Evolutionary conservation across 2,888 invertebrate species (phyloP).

Genomic region (Platycnemis pennipes): DNA sequence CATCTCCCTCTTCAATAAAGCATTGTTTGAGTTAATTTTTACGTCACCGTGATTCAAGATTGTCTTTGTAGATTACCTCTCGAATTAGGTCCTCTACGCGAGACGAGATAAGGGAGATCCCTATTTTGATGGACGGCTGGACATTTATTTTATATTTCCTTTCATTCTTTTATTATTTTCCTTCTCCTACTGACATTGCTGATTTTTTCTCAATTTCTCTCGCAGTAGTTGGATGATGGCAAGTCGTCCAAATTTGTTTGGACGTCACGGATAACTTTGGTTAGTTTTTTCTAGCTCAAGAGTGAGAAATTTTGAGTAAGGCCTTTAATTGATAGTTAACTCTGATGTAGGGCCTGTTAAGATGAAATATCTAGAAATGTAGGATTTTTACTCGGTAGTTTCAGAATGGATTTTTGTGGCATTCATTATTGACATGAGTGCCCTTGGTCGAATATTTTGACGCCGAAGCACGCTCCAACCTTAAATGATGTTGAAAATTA

Average conservation of each 20-base stretch:
- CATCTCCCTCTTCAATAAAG: background rate
- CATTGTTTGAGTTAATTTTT: slow-evolving; percentile 51
- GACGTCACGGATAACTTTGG: background rate
- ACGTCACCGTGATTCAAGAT: slow-evolving; percentile 50
- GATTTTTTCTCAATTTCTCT: background rate
- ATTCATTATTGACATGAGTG: no score
- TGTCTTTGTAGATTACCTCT: slow-evolving; percentile 47
- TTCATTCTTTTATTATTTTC: background rate
- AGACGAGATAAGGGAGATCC: slow-evolving; percentile 9
- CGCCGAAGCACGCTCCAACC: no score
- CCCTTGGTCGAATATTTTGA: no score
- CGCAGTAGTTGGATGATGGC: background rate
- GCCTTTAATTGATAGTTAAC: background rate
- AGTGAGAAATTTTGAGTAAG: background rate
- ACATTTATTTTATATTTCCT: background rate
- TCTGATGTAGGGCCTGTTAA: background rate
- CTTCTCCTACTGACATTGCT: background rate
- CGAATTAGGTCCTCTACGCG: slow-evolving; percentile 29
- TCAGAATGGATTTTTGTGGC: no score
- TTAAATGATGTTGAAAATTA: no score
- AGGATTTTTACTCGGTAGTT: no score
- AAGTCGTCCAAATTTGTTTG: background rate
- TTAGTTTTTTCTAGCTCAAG: background rate
- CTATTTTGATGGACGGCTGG: slow-evolving; percentile 4
- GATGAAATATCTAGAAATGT: background rate